Conservation (phyloP, 1,140 invertebrate genomes). For the Drosophila varians region DNA sequence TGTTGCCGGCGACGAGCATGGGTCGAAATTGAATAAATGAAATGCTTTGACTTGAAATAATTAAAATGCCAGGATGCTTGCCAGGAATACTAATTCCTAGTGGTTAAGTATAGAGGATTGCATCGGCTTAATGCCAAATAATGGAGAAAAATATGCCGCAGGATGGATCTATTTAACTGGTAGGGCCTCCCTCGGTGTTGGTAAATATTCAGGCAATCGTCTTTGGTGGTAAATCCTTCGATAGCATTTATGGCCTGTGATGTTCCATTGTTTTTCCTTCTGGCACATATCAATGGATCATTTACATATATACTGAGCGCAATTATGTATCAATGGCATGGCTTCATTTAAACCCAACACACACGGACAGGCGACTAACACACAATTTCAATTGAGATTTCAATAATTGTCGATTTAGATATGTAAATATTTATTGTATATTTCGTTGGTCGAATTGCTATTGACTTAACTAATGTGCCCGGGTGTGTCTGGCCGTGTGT, state of each 20-base stretch:
- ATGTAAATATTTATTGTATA: slow-evolving; percentile 80
- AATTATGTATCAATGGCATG: slow-evolving; percentile 28
- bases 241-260: no score
- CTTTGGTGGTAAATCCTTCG: slow-evolving; percentile 16
- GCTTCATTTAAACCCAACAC: slow-evolving; percentile 39
- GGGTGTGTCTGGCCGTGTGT: slow-evolving; percentile 14
- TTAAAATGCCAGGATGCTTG: not conserved
- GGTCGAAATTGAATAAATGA: slow-evolving; percentile 26
- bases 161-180: not conserved
- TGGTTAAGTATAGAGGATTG: no score
- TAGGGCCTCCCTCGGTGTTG: slow-evolving; percentile 14
- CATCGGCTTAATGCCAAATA: no score
- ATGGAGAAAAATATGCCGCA: not conserved
- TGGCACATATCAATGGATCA: slow-evolving; percentile 3
- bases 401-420: slow-evolving; percentile 82
- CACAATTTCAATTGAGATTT: slow-evolving; percentile 82
- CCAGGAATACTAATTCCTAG: not conserved
- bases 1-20: slow-evolving; percentile 8
- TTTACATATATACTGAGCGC: slow-evolving; percentile 3
- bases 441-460: slow-evolving; percentile 55
- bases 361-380: slow-evolving; percentile 39
- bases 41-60: slow-evolving; percentile 3
- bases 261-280: slow-evolving; percentile 25
- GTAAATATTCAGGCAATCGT: slow-evolving; percentile 1
- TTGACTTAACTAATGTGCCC: slow-evolving; percentile 78